phyloP scores from a whole-genome alignment of 2,113 vertebrate species.

The Anser brachyrhynchus region DNA sequence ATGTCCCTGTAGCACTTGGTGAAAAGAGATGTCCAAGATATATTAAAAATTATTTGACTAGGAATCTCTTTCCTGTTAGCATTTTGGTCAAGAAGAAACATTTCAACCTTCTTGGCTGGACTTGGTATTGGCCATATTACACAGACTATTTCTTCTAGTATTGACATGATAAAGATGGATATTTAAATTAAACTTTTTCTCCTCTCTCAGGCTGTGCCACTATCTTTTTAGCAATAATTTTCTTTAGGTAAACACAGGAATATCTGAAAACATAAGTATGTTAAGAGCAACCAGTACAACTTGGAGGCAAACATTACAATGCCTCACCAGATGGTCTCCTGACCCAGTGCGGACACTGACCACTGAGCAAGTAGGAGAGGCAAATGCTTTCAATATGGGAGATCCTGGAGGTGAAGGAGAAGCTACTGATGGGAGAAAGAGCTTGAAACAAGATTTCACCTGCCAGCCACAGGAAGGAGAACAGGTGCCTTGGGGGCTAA shows the following conservation, averaged over 20 bases:
- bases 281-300: neutral
- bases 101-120: neutral
- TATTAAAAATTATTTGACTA: neutral
- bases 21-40: neutral
- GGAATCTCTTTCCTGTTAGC: neutral
- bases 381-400: accelerated
- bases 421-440: neutral
- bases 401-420: neutral
- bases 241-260: neutral
- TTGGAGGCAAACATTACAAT: neutral
- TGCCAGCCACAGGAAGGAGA: neutral
- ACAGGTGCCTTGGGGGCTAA: neutral
- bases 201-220: neutral
- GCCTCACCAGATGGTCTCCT: neutral
- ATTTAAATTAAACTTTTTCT: neutral
- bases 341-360: accelerated
- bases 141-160: neutral
- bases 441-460: neutral
- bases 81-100: neutral
- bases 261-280: neutral
- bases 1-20: neutral
- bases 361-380: neutral
- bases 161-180: no score
- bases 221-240: neutral
- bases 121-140: neutral